A percentile compares a stretch with the other conserved stretches of the same genome.
Evolutionary conservation across 2,113 vertebrate species (phyloP).

Genomic region (Colius striatus): DNA sequence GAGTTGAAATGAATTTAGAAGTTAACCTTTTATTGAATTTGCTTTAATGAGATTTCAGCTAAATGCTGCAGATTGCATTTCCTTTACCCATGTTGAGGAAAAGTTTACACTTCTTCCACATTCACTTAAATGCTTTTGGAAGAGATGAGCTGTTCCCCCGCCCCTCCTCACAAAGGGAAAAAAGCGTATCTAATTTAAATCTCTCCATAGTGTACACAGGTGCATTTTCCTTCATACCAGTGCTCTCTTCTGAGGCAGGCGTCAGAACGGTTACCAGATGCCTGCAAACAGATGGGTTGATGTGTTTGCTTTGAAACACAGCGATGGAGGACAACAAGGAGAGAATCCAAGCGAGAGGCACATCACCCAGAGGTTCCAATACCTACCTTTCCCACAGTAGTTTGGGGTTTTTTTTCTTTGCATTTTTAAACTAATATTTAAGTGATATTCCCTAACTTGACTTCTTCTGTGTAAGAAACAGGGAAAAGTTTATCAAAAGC

Average conservation of each 20-base stretch:
- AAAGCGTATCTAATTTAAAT: background rate
- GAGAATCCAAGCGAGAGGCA: background rate
- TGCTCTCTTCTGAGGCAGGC: background rate
- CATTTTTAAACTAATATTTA: background rate
- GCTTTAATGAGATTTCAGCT: background rate
- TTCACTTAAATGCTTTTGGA: background rate
- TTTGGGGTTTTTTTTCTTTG: rapidly evolving
- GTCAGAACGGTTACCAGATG: background rate
- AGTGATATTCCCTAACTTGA: background rate
- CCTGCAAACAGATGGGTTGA: background rate
- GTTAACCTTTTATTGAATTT: background rate
- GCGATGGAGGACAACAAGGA: background rate
- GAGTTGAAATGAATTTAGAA: background rate
- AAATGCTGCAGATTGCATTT: background rate
- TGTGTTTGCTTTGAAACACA: background rate
- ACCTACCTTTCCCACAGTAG: background rate
- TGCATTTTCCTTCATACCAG: background rate
- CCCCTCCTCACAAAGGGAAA: background rate
- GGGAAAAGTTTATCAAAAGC: background rate
- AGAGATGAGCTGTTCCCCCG: background rate
- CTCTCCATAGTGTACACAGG: background rate
- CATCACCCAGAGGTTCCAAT: background rate
- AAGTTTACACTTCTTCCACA: background rate
- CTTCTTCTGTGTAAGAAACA: background rate
- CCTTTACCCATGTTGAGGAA: background rate